These are phyloP conservation scores for Manacus vitellinus DNA, from an alignment of 2,113 vertebrate species.

Conservation along the genomic window DNA sequence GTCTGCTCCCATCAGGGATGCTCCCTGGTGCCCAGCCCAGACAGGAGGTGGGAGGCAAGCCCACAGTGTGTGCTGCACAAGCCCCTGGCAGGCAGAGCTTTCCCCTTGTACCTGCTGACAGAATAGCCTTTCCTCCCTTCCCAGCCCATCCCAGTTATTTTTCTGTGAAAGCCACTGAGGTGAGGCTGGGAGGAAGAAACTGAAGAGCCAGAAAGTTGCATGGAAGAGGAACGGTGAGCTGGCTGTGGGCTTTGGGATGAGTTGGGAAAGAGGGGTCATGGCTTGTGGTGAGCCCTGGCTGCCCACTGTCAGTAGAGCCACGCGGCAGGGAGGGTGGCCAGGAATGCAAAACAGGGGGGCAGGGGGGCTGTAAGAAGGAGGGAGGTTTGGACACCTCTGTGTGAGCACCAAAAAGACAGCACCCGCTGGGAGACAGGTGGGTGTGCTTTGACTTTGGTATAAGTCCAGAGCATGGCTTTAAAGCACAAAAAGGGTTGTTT, in stretches of 20 bases:
- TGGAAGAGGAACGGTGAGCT: background rate
- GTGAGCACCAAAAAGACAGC: background rate
- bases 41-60: background rate
- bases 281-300: background rate
- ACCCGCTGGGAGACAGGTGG: background rate
- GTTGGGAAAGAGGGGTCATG: background rate
- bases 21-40: constrained; percentile 7
- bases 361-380: background rate
- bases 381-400: too few relatives aligned
- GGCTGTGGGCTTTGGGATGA: background rate
- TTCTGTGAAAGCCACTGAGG: background rate
- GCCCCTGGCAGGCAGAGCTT: background rate
- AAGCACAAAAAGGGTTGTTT: background rate
- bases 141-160: background rate
- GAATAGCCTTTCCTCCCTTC: background rate
- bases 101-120: background rate
- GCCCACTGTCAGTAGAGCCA: fast-evolving
- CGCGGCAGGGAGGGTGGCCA: fast-evolving
- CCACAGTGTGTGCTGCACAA: background rate
- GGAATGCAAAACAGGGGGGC: background rate
- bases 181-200: background rate
- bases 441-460: background rate
- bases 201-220: background rate
- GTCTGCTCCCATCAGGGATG: constrained; percentile 55
- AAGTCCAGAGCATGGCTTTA: background rate